These are phyloP conservation scores for Dendroctonus ponderosae DNA, from an alignment of 1,140 invertebrate genomes.

Conservation along the genomic window DNA sequence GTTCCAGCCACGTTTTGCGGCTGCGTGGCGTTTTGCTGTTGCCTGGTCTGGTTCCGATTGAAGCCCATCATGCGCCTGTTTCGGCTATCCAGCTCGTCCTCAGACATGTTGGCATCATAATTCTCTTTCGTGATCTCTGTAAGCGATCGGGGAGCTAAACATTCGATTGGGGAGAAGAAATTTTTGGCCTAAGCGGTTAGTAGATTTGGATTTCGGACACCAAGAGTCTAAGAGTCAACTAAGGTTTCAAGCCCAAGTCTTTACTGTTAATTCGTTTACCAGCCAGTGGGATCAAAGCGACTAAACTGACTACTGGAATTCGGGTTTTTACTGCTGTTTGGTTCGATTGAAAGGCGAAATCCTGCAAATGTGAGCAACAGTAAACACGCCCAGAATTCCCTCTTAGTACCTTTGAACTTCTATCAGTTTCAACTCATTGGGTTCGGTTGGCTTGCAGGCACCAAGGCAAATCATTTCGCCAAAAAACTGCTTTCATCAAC, in stretches of 20 bases:
- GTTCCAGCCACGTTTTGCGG: conserved; percentile 45
- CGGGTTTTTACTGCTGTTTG: too few species aligned
- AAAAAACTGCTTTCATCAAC: not conserved
- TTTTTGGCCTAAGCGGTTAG: conserved; percentile 43
- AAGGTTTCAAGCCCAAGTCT: not conserved
- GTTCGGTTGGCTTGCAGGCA: too few species aligned
- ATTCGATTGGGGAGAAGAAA: conserved; percentile 37
- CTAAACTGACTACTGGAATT: too few species aligned
- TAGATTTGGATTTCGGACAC: conserved; percentile 42
- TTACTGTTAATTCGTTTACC: too few species aligned
- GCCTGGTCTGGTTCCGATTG: conserved; percentile 57
- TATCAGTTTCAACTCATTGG: too few species aligned
- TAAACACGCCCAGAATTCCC: too few species aligned
- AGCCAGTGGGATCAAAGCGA: too few species aligned
- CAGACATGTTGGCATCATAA: conserved; percentile 58
- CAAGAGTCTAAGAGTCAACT: conserved; percentile 35
- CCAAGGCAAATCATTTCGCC: not conserved
- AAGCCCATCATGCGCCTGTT: conserved; percentile 43
- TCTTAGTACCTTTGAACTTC: too few species aligned
- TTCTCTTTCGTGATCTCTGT: conserved; percentile 87
- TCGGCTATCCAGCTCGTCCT: conserved; percentile 56
- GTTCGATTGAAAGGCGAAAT: too few species aligned
- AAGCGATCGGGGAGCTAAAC: conserved; percentile 54
- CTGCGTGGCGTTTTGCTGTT: conserved; percentile 51
- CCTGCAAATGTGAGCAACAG: too few species aligned